Conservation (phyloP, 2,113 vertebrate species). For the Ursus arctos region DNA sequence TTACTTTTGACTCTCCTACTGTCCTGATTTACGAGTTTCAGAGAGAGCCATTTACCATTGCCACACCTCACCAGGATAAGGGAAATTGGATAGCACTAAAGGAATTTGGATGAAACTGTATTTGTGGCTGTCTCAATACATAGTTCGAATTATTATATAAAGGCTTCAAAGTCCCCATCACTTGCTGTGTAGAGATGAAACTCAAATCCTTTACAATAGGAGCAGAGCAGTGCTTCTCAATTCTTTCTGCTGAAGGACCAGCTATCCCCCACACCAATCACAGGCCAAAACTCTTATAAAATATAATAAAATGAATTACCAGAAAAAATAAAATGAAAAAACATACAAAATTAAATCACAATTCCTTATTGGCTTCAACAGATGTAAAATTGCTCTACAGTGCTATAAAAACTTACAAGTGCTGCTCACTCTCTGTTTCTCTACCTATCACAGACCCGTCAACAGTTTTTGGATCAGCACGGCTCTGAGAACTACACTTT, state of each 20-base stretch:
- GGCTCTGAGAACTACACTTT: background rate
- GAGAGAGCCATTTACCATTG: background rate
- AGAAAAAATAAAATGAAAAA: background rate
- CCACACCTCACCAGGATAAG: background rate
- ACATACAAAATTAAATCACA: background rate
- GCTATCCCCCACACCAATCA: background rate
- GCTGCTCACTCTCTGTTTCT: background rate
- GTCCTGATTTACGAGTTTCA: slow-evolving; percentile 45
- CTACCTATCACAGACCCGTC: background rate
- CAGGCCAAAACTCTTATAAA: background rate
- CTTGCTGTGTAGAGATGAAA: background rate
- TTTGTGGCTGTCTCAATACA: background rate
- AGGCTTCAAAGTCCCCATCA: background rate
- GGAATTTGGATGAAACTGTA: background rate
- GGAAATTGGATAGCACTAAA: background rate
- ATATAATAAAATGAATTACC: background rate
- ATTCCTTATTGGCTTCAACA: background rate
- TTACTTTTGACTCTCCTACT: background rate
- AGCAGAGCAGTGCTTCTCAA: background rate
- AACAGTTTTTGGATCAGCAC: background rate
- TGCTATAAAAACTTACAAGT: background rate
- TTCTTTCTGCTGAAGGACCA: background rate
- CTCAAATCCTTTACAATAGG: background rate
- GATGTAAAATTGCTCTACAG: background rate
- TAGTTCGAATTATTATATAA: background rate